phyloP scores from a whole-genome alignment of 2,113 vertebrate genomes.

The Ceyx margarethae region DNA sequence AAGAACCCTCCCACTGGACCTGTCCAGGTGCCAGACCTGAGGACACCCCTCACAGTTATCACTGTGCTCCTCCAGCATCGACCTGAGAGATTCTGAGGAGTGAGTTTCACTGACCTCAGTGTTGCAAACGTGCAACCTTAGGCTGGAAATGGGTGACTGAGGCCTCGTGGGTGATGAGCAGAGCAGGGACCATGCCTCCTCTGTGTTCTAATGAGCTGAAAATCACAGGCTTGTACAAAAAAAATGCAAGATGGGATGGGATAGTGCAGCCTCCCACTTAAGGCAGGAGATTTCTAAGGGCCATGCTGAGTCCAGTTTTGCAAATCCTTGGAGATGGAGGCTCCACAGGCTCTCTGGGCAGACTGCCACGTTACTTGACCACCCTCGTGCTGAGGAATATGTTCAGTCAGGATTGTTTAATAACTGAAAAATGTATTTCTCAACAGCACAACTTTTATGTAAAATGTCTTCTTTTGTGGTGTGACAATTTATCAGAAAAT shows the following conservation, averaged over 20 bases:
- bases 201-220: not conserved
- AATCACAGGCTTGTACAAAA: not conserved
- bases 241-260: not conserved
- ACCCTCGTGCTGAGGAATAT: not conserved
- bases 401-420: constrained; percentile 6
- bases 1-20: rapidly evolving
- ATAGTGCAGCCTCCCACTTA: not conserved
- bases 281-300: not conserved
- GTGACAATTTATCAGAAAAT: not conserved
- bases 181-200: not conserved
- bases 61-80: rapidly evolving
- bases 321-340: not conserved
- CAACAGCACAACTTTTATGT: not conserved
- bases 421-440: constrained; percentile 2
- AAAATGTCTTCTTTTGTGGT: not conserved
- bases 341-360: not conserved
- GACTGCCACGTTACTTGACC: not conserved
- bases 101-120: not conserved
- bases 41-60: not conserved
- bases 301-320: not conserved
- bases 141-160: not conserved
- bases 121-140: not conserved
- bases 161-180: not conserved
- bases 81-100: not conserved
- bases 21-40: not conserved